These are phyloP conservation scores for Actinopyga echinites DNA, from an alignment of 53 echinoderm and acorn worm genomes.

Conservation along the genomic window DNA sequence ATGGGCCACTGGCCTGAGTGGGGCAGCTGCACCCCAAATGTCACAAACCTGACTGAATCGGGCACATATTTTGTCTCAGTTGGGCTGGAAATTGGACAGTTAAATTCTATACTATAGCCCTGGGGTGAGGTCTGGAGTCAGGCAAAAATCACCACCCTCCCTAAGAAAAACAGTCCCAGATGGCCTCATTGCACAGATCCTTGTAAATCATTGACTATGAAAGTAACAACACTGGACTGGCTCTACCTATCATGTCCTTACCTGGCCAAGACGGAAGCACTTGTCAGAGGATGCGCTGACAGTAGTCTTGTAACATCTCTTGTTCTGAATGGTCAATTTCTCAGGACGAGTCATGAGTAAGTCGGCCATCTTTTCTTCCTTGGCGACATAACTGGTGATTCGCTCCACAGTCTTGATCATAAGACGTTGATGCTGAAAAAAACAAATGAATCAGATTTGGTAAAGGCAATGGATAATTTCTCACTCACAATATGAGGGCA, in stretches of 20 bases:
- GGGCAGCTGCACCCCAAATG: too few species aligned
- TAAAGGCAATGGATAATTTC: neutral
- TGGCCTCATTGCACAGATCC: too few species aligned
- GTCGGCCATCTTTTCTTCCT: conserved; percentile 24
- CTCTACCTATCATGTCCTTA: conserved; percentile 35
- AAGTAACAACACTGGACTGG: too few species aligned
- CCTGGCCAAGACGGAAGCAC: conserved; percentile 80
- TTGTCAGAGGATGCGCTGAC: conserved; percentile 67
- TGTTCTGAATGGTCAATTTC: conserved; percentile 45
- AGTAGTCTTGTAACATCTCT: conserved; percentile 71
- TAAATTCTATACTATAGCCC: too few species aligned
- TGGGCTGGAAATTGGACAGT: too few species aligned
- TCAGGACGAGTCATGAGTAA: conserved; percentile 43
- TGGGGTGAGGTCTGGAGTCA: too few species aligned
- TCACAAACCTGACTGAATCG: too few species aligned
- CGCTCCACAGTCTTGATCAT: conserved; percentile 63
- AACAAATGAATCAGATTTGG: neutral
- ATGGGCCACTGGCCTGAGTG: too few species aligned
- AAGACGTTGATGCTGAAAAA: conserved; percentile 53
- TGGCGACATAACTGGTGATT: conserved; percentile 44
- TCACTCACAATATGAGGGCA: neutral
- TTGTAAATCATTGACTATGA: too few species aligned
- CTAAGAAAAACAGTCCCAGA: too few species aligned
- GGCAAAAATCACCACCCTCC: too few species aligned
- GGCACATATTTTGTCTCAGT: too few species aligned